Evolutionary conservation across 2,888 invertebrate species (phyloP).

Genomic region (Leucozona laternaria): DNA sequence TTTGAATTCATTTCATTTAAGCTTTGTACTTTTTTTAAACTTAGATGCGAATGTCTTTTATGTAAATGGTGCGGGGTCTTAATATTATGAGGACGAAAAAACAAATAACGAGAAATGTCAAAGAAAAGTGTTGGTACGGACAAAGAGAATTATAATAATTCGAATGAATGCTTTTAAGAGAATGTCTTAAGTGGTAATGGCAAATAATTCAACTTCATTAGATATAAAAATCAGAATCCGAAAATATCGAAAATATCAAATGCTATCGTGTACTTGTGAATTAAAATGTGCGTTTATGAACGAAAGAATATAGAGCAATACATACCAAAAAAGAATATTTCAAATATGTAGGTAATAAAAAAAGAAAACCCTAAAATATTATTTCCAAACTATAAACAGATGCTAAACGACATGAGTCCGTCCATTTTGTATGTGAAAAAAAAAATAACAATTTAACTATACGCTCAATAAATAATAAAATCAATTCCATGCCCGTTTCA

Average conservation of each 20-base stretch:
- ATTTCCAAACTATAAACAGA: not conserved
- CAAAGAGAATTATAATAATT: not conserved
- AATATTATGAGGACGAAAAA: not conserved
- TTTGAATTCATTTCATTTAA: slow-evolving; percentile 1
- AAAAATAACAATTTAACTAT: not conserved
- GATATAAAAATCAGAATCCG: too few species aligned
- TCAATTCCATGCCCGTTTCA: not conserved
- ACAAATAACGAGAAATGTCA: not conserved
- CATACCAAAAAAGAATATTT: not conserved
- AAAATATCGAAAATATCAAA: too few species aligned
- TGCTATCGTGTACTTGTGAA: too few species aligned
- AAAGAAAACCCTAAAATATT: not conserved
- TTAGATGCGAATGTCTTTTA: not conserved
- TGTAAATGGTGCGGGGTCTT: not conserved
- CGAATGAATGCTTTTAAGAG: not conserved
- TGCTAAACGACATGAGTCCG: not conserved
- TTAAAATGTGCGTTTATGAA: too few species aligned
- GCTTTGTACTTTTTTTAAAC: not conserved
- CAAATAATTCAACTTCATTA: too few species aligned
- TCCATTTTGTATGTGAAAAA: not conserved
- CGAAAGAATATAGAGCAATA: too few species aligned
- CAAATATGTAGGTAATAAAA: too few species aligned
- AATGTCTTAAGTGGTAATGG: too few species aligned
- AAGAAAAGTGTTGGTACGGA: not conserved
- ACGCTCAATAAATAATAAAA: slow-evolving; percentile 9